Base-by-base conservation (phyloP, 2,888 invertebrate genomes). In the Silvanus unidentatus region DNA sequence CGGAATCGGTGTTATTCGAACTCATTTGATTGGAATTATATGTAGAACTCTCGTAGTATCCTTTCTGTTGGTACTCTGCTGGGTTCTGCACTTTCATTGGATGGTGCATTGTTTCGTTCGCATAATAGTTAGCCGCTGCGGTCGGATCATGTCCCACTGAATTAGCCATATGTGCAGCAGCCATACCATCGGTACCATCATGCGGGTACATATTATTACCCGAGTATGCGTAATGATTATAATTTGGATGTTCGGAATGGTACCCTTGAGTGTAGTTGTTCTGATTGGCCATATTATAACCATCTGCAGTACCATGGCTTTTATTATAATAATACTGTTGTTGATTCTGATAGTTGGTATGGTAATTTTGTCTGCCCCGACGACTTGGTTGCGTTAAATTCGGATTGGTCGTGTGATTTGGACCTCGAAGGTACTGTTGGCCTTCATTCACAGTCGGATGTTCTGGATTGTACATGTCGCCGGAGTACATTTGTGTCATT, bases 1-100 rank as follows among this genome's bases (percentile, higher is more conserved):
- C 35, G 22, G 22, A 71, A 60, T 69, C 78, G 58, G 15, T 37
- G n/a, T 73, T 80, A 66, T 71, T 81, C 69, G 48, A 38, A 58
- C 67, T 43, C 60, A 67, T 47, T 65, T 53, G 70, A 57, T 49
- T 67, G 48, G 59, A 69, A 57, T 73, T 75, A 45, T 75, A 73
- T 36, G 69, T 73, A 70, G 52, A 78, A 70, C 68, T 77, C 30
- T 80, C 79, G 43, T 81, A 79, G 54, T 80, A 80, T 2, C 75
- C 77, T 54, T 70, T 69, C 14, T 44, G 56, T 43, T 52, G 58
- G 46, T 69, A 68, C 35, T 70, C 67, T 2, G 54, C 40, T 34
- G 62, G 59, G 46, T 52, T 60, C 49, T 62, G 65, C 42, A 60
- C 41, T 52, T 70, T 70, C 37, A 64, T 66, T 52, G 68, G 58